Base-by-base conservation (phyloP, 1,140 invertebrate genomes). In the Temnothorax curvispinosus region DNA sequence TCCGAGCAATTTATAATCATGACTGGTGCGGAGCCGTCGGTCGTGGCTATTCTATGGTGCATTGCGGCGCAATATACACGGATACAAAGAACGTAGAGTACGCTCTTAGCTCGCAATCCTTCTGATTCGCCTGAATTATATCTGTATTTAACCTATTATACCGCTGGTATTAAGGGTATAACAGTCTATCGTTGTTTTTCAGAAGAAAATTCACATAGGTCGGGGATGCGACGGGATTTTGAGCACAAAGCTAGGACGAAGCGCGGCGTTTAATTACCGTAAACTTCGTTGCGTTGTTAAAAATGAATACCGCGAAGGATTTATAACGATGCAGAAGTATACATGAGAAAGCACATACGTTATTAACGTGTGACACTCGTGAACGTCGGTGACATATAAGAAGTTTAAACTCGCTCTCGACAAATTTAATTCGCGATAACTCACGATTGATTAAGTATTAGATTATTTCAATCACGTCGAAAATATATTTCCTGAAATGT, bases 81-180 rank as follows among this genome's bases (percentile, higher is more conserved):
- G 54, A 84, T 74, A 71, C 41, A 84, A 84, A 84, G 80, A 84
- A 84, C 54, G 80, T 60, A 54, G 41, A 84, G 54, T 74, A 75
- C 69, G 69, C 80, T 18, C 69, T 84, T 84, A 84, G 41, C 69
- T 84, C 54, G 80, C 80, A 74, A 84, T 84, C 80, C 69, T 84
- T 84, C 69, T 67, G 62, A 67, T 35, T 60, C 41, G 27, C 80
- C 44, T 75, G 69, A 84, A 84, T 84, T 84, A 81, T 81, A 60
- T 32, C 56, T 50, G 69, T 60, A 74, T 62, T 84, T 84, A 84
- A 84, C 18, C 69, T 84, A 71, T 84, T 84, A 84, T 74, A n/a
- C 41, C 35, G n/a, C 80, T 35, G 69, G 32, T 75, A 84, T 84
- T 84, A 84, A 84, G 32, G 27, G 54, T 75, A 84, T 74, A 84